phyloP scores from a whole-genome alignment of 2,113 vertebrate genomes.

The Labrus mixtus region DNA sequence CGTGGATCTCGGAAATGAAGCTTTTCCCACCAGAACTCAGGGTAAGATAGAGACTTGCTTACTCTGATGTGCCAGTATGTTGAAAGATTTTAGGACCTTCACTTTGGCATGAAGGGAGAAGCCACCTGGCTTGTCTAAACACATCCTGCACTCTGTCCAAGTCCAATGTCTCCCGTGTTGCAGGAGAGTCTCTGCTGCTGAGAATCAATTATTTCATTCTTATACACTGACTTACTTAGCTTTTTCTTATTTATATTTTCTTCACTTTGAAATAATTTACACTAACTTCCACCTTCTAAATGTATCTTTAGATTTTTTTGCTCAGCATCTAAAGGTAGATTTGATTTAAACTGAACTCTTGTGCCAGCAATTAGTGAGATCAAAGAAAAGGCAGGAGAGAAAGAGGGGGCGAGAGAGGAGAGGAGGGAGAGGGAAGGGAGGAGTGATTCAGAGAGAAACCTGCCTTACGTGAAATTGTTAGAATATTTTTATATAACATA shows the following conservation, averaged over 20 bases:
- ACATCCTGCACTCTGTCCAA: conserved; percentile 62
- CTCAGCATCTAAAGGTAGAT: conserved; percentile 56
- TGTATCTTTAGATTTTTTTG: conserved; percentile 23
- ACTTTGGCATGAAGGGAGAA: conserved; percentile 66
- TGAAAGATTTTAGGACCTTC: conserved; percentile 67
- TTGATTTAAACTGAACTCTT: conserved; percentile 57
- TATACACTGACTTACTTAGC: neutral
- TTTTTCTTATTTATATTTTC: conserved; percentile 39
- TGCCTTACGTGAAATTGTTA: conserved; percentile 25
- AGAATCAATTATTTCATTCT: neutral
- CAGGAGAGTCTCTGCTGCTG: conserved; percentile 36
- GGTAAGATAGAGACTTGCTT: conserved; percentile 57
- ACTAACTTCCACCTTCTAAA: conserved; percentile 36
- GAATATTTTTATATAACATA: conserved; percentile 14
- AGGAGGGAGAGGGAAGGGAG: neutral
- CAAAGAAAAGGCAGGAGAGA: conserved; percentile 56
- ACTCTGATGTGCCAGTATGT: conserved; percentile 75
- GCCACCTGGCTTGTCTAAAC: conserved; percentile 70
- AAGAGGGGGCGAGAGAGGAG: neutral
- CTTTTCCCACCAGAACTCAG: conserved; percentile 66
- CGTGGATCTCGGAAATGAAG: conserved; percentile 54
- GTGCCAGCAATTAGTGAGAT: conserved; percentile 63
- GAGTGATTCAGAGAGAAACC: conserved; percentile 14
- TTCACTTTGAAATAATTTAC: conserved; percentile 32
- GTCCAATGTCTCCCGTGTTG: conserved; percentile 67